Conservation (phyloP, 2,797 vertebrate species). For the Chaetophractus vellerosus region DNA sequence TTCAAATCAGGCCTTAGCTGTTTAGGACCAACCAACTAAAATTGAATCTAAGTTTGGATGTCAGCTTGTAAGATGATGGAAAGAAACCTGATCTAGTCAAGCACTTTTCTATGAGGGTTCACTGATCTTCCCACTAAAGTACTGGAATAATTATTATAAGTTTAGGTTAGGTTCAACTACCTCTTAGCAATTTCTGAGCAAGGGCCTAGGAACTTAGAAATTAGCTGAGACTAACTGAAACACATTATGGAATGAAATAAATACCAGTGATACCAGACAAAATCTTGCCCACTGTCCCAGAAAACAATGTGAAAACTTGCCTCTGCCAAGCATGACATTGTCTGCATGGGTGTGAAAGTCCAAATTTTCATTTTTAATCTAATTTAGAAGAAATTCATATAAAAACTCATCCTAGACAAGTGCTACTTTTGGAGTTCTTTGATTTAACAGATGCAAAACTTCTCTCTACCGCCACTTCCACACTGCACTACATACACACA, state of each 20-base stretch:
- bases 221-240: conserved; percentile 11
- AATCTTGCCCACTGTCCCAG: neutral
- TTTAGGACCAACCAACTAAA: neutral
- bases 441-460: neutral
- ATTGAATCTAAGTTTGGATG: neutral
- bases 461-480: neutral
- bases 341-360: neutral
- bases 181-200: neutral
- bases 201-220: neutral
- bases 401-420: neutral
- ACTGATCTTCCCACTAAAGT: neutral
- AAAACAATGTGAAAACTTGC: neutral
- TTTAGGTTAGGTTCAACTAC: neutral
- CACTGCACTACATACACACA: neutral
- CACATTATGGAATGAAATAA: neutral
- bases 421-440: neutral
- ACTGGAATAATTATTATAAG: neutral
- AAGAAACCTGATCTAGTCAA: neutral
- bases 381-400: neutral
- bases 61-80: neutral
- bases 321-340: neutral
- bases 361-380: conserved; percentile 37
- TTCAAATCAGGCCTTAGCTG: conserved; percentile 1
- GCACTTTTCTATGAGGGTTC: neutral
- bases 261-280: neutral